These are phyloP conservation scores for Olivierus martensii DNA, from an alignment of 1,140 invertebrate genomes.

Conservation along the genomic window DNA sequence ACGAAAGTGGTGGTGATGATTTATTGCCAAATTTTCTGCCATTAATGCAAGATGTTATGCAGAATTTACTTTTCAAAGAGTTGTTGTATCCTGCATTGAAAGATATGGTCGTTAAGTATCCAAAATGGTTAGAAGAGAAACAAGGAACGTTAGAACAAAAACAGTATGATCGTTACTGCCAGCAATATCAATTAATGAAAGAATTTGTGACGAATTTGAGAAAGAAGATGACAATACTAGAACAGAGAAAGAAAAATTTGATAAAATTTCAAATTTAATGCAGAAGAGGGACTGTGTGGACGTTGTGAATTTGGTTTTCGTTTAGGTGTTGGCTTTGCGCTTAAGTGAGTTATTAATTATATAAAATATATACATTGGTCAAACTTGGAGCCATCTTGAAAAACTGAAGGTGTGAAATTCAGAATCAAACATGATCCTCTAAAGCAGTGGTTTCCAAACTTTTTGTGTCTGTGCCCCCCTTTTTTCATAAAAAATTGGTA, in stretches of 20 bases:
- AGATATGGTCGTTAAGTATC: slow-evolving; percentile 44
- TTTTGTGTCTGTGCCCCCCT: no score
- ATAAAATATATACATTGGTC: no score
- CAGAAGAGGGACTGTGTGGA: no score
- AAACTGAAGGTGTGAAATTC: no score
- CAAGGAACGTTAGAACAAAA: slow-evolving; percentile 44
- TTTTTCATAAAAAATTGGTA: no score
- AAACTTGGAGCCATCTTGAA: no score
- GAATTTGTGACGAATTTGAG: slow-evolving; percentile 59
- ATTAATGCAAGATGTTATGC: slow-evolving; percentile 83
- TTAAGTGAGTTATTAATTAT: neutral
- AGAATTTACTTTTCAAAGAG: slow-evolving; percentile 74
- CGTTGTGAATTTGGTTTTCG: no score
- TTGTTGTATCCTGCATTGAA: slow-evolving; percentile 74
- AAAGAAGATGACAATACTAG: slow-evolving; percentile 55
- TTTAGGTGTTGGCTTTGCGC: neutral
- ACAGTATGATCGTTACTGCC: slow-evolving; percentile 52
- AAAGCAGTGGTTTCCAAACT: no score
- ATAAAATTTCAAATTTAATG: slow-evolving; percentile 60
- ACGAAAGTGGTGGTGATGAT: slow-evolving; percentile 19
- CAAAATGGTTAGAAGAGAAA: slow-evolving; percentile 62
- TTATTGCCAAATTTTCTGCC: slow-evolving; percentile 41
- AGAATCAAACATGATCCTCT: no score
- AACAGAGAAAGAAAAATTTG: slow-evolving; percentile 59
- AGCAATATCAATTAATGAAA: slow-evolving; percentile 61